Evolutionary conservation across 1,140 invertebrate species (phyloP).

Genomic region (Hylaeus volcanicus): DNA sequence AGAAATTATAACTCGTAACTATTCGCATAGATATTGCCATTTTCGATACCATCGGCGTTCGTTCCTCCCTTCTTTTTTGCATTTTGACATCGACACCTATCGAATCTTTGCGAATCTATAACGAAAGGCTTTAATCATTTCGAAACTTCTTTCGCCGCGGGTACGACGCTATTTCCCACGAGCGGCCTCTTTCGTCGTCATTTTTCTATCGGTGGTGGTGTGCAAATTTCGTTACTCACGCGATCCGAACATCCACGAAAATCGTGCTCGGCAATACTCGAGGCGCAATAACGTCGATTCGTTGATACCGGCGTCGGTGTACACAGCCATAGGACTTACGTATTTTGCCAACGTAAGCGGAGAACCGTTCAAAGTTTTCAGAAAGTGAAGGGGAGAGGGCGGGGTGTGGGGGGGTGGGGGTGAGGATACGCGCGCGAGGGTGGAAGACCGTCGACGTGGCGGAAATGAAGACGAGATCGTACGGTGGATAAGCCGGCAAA

Average conservation of each 20-base stretch:
- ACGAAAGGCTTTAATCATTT: no score
- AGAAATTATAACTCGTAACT: conserved; percentile 58
- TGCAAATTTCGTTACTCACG: background rate
- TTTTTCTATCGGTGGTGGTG: background rate
- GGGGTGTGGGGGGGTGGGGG: background rate
- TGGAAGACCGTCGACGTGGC: conserved; percentile 51
- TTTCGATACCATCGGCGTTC: conserved; percentile 32
- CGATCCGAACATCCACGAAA: background rate
- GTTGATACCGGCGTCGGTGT: background rate
- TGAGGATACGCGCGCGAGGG: conserved; percentile 4
- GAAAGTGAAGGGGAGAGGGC: background rate
- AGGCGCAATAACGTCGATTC: conserved; percentile 6
- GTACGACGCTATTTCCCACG: no score
- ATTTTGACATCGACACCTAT: conserved; percentile 7
- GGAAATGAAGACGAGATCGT: conserved; percentile 67
- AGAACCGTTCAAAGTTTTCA: conserved; percentile 23
- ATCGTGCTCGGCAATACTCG: background rate
- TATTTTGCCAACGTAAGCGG: conserved; percentile 28
- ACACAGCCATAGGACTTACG: background rate
- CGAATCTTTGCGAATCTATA: background rate
- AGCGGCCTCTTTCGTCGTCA: no score
- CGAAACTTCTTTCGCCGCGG: no score
- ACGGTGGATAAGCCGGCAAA: conserved; percentile 49
- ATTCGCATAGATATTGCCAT: conserved; percentile 50
- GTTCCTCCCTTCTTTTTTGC: background rate